Evolutionary conservation across 2,113 vertebrate genomes (phyloP).

Genomic region (Austrofundulus limnaeus): DNA sequence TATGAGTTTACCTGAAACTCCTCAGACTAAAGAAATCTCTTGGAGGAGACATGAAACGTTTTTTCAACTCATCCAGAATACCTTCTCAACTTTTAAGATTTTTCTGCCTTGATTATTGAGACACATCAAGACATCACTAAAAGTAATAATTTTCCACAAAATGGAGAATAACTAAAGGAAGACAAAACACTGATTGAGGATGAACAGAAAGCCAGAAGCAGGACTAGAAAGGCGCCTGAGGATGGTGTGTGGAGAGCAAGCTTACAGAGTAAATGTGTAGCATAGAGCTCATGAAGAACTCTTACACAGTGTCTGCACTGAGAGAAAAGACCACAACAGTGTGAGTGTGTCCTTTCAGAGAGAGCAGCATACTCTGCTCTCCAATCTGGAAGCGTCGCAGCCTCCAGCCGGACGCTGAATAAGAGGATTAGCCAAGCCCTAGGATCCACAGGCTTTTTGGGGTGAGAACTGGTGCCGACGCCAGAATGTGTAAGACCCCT

Average conservation of each 20-base stretch:
- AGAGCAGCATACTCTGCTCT: slow-evolving; percentile 57
- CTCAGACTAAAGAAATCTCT: no score
- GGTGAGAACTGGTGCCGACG: slow-evolving; percentile 56
- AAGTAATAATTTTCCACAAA: background rate
- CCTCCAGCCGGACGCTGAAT: slow-evolving; percentile 59
- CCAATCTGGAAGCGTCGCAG: slow-evolving; percentile 50
- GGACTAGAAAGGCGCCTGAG: slow-evolving; percentile 16
- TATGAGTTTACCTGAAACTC: no score
- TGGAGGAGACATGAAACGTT: no score
- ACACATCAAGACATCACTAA: background rate
- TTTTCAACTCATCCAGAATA: no score
- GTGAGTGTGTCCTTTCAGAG: slow-evolving; percentile 68
- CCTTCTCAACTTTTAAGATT: no score
- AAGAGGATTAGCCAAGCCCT: slow-evolving; percentile 74
- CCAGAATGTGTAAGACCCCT: slow-evolving; percentile 59
- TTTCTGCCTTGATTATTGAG: no score
- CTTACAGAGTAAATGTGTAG: slow-evolving; percentile 56
- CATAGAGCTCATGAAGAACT: slow-evolving; percentile 47
- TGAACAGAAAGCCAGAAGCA: background rate
- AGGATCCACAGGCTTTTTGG: slow-evolving; percentile 49
- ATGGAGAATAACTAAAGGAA: background rate
- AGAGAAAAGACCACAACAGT: slow-evolving; percentile 59
- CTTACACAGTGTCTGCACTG: slow-evolving; percentile 52
- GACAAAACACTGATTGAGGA: background rate
- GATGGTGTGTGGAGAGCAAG: slow-evolving; percentile 27